Percentiles rank a stretch among this genome's conserved stretches.
Conservation (phyloP, 1,140 invertebrate species). For the Drosophila mauritiana region DNA sequence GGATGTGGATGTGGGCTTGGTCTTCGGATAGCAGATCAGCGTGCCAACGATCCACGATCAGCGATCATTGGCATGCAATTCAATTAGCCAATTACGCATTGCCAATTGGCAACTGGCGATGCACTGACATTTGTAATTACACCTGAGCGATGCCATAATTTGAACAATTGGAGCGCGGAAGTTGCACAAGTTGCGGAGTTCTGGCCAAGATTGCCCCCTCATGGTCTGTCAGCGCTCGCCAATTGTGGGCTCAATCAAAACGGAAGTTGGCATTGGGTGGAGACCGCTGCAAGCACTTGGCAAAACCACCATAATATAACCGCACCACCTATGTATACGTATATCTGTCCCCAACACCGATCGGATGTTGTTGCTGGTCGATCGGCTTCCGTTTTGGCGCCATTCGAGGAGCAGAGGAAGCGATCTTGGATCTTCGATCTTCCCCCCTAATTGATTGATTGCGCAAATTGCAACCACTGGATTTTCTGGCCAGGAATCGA, state of each 20-base stretch:
- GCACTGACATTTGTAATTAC: slow-evolving; percentile 69
- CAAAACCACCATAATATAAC: not conserved
- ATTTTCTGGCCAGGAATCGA: slow-evolving; percentile 1
- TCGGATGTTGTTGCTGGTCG: slow-evolving; percentile 18
- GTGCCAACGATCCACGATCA: not conserved
- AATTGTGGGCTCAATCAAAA: slow-evolving; percentile 33
- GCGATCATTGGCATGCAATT: slow-evolving; percentile 29
- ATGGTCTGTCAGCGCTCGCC: slow-evolving; percentile 16
- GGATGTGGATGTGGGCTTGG: slow-evolving; percentile 27
- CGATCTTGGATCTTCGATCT: slow-evolving; percentile 6
- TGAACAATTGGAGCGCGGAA: slow-evolving; percentile 45
- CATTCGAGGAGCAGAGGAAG: slow-evolving; percentile 28
- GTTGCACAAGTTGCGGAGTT: slow-evolving; percentile 42
- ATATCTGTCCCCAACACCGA: not conserved
- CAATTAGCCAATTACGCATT: slow-evolving; percentile 76
- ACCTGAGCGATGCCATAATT: slow-evolving; percentile 58
- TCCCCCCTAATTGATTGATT: slow-evolving; percentile 50
- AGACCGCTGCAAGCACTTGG: not conserved
- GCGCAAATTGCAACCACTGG: slow-evolving; percentile 20
- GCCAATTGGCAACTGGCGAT: slow-evolving; percentile 59
- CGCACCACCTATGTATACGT: not conserved
- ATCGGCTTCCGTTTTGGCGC: slow-evolving; percentile 42
- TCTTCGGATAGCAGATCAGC: not conserved
- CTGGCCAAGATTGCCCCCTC: slow-evolving; percentile 23
- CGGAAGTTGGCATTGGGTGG: slow-evolving; percentile 42